Evolutionary conservation across 1,140 invertebrate species (phyloP).

Genomic region (Bombus picipes): DNA sequence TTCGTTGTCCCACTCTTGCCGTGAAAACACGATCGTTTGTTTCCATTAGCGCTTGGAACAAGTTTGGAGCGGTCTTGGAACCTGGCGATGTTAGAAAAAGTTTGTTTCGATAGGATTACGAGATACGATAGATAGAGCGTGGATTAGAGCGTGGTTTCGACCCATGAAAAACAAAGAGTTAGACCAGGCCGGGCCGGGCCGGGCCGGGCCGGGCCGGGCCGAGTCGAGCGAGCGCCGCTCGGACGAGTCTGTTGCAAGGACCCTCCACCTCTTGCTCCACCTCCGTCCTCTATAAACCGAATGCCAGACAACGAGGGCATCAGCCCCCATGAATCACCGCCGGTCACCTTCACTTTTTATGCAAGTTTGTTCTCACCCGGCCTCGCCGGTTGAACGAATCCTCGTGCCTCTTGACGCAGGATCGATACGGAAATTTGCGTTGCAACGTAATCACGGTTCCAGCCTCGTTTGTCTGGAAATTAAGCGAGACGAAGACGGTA

Average conservation of each 20-base stretch:
- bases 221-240: constrained; percentile 31
- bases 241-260: constrained; percentile 56
- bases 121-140: not conserved
- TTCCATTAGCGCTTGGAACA: not conserved
- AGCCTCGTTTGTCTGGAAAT: not conserved
- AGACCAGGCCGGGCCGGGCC: not conserved
- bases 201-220: not conserved
- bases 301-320: constrained; percentile 80
- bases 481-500: not conserved
- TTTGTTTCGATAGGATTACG: constrained; percentile 1
- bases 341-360: constrained; percentile 80
- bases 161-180: constrained; percentile 58
- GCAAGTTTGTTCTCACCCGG: constrained; percentile 74
- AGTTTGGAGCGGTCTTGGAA: fast-evolving
- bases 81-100: fast-evolving
- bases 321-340: constrained; percentile 79
- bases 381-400: constrained; percentile 57
- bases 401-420: constrained; percentile 8
- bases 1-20: not conserved
- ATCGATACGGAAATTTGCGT: constrained; percentile 40
- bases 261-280: constrained; percentile 45
- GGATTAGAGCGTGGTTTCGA: constrained; percentile 14
- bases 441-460: not conserved
- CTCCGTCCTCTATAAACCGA: constrained; percentile 67
- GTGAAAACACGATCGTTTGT: not conserved